Evolutionary conservation across 2,888 invertebrate genomes (phyloP).

Genomic region (Exocentrus adspersus): DNA sequence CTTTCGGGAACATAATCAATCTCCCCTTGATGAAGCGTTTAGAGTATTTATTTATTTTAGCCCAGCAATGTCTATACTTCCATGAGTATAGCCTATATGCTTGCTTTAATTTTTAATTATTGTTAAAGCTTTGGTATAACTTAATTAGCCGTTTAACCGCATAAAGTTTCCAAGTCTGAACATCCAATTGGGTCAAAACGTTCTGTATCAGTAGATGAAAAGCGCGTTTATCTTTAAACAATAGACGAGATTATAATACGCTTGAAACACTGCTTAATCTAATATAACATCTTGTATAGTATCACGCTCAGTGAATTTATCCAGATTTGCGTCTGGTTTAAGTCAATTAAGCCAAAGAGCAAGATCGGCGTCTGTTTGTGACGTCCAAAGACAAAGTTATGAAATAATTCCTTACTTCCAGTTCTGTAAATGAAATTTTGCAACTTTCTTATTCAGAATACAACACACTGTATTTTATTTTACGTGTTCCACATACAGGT

Average conservation of each 20-base stretch:
- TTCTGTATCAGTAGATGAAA: slow-evolving; percentile 15
- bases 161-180: not conserved
- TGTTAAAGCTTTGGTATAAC: too few species aligned
- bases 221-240: slow-evolving; percentile 28
- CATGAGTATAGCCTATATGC: too few species aligned
- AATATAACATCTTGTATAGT: slow-evolving; percentile 42
- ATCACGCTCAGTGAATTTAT: slow-evolving; percentile 30
- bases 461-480: too few species aligned
- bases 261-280: slow-evolving; percentile 36
- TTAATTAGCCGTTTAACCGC: not conserved
- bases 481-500: too few species aligned
- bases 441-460: too few species aligned
- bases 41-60: too few species aligned
- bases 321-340: slow-evolving; percentile 52
- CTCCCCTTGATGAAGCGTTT: too few species aligned
- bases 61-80: too few species aligned
- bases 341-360: slow-evolving; percentile 53
- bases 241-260: slow-evolving; percentile 36
- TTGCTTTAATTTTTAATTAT: not conserved
- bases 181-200: slow-evolving; percentile 16
- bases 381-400: slow-evolving; percentile 3
- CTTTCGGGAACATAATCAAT: slow-evolving; percentile 20
- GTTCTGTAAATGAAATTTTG: too few species aligned
- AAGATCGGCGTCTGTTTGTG: slow-evolving; percentile 35
- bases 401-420: too few species aligned